Base-by-base conservation (phyloP, 2,888 invertebrate species). In the Parnassius apollo region DNA sequence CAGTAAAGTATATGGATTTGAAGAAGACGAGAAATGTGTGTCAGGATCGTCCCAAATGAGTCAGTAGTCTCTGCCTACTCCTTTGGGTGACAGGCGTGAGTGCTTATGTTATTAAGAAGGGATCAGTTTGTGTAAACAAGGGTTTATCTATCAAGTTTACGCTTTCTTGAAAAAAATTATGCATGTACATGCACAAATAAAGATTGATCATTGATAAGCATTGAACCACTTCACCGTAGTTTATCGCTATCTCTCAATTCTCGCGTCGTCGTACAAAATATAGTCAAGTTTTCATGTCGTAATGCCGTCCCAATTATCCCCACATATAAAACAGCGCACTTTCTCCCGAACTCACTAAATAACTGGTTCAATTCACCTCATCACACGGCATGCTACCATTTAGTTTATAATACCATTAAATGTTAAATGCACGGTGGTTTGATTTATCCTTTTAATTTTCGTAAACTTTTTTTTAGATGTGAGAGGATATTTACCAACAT, bases 281-380 rank as follows among this genome's bases (percentile, higher is more conserved):
- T 51, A 51, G 51, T 52, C 25, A 25, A 55, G 57, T 64, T 25
- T 69, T 59, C 69, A 65, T 74, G 76, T 76, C 69, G 75, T 76
- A 75, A 78, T 70, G 68, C 68, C 69, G 71, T 72, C 71, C 79
- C 80, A 81, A 82, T 81, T 81, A 83, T 72, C 63, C 65, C 61
- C 63, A 75, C 72, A 75, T 71, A 77, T 75, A 73, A 76, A 78
- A 75, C 76, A 68, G 71, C 66, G 73, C 74, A 79, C 84, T 83
- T 84, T 83, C 82, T 76, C 81, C 66, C n/a, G 55, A 64, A 50
- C 57, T 42, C 69, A 66, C 66, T 68, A 71, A 73, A 75, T 72
- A 73, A 73, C 72, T 73, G 72, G 74, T 72, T 68, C 58, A 55
- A 45, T 62, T 48, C 72, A 70, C 66, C 69, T 68, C 62, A 68